These are phyloP conservation scores for Petrocephalus microphthalmus DNA, from an alignment of 2,113 vertebrate species.

Conservation along the genomic window DNA sequence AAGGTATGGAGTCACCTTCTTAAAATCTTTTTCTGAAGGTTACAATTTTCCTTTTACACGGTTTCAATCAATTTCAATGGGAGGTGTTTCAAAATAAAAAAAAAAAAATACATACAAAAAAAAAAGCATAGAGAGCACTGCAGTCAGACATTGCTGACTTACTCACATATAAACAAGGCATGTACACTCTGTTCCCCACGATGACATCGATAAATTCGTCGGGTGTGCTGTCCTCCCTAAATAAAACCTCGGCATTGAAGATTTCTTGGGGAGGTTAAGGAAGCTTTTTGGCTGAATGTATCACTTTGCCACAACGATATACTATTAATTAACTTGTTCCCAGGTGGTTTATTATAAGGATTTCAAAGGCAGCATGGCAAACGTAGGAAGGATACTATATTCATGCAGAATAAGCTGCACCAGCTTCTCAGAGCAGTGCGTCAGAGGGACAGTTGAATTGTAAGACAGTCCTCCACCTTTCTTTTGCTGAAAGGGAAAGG, in stretches of 20 bases:
- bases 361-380: neutral
- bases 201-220: constrained; percentile 98
- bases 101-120: neutral
- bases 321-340: neutral
- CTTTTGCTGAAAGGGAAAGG: constrained; percentile 70
- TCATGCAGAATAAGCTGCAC: constrained; percentile 96
- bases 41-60: neutral
- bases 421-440: constrained; percentile 91
- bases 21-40: neutral
- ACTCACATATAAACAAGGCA: constrained; percentile 95
- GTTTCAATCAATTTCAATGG: neutral
- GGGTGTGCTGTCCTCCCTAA: constrained; percentile 87
- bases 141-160: neutral
- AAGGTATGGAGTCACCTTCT: neutral
- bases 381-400: constrained; percentile 88
- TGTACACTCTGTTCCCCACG: constrained; percentile 96
- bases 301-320: neutral
- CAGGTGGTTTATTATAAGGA: neutral
- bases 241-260: constrained; percentile 95
- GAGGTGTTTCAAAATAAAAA: neutral
- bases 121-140: neutral
- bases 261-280: constrained; percentile 85
- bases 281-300: neutral
- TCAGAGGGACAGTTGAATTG: constrained; percentile 89
- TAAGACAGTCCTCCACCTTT: constrained; percentile 96